Base-by-base conservation (phyloP, 37 sponge, comb jelly and placozoan species). In the Hexactinellida sp. region DNA sequence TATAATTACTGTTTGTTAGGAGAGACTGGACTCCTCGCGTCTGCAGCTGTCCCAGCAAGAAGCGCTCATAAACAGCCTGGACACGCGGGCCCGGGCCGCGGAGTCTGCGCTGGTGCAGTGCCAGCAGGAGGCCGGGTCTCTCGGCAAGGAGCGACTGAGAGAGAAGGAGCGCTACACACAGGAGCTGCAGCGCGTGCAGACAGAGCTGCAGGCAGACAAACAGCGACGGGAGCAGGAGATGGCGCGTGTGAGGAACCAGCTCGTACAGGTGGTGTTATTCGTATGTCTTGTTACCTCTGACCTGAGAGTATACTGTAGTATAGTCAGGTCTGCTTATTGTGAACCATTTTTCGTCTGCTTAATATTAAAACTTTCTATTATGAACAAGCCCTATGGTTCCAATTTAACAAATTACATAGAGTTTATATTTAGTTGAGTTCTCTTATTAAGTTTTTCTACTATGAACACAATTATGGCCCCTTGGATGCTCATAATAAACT, bases 191-290 rank as follows among this genome's bases (percentile, higher is more conserved):
- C 3, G 76, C 19, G 34, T 63, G 34, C 76, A 63, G 76, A 63
- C 76, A 32, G 76, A 63, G 76, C 34, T 63, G 34, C 76, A 63
- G 34, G 76, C 76, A 3, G 76, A 63, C 13, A 63, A 63, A n/a
- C 76, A 63, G 76, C 3, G 76, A 63, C 76, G 76, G 19, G 76
- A 63, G 34, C 76, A 63, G 30, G 76, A 63, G 25, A 63, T 63
- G 30, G 32, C 13, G 34, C 76, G 76, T 3, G 30, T 63, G 13
- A 10, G 76, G 76, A 63, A 63, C 34, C 76, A 63, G 76, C 76
- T 63, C 3, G 5, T 63, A 3, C 76, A 63, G 76, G 76, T 63
- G 13, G 13, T 16, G 10, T 13, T 41, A 13, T 41, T 16, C 47
- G 47, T 41, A 41, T 41, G 47, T 41, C 5, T 13, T 16, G 47